Conservation (phyloP, 2,113 vertebrate genomes). For the Pelodiscus sinensis region DNA sequence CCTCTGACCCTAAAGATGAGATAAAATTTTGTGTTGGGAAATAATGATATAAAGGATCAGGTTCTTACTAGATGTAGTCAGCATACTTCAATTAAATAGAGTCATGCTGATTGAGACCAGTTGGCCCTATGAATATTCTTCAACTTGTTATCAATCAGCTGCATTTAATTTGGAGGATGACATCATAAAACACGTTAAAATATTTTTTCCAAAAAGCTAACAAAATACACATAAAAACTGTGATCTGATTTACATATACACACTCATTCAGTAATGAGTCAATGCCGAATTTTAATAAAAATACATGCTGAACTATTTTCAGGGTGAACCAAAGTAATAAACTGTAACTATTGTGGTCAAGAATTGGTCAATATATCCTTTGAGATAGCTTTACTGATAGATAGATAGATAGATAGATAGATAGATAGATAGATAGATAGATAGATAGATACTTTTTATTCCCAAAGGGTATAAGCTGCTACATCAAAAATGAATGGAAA, state of each 20-base stretch:
- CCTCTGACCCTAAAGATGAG: not conserved
- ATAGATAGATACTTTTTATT: not conserved
- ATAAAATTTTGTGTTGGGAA: accelerated
- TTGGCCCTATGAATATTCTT: not conserved
- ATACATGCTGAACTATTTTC: conserved; percentile 56
- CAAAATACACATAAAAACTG: not conserved
- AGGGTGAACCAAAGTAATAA: conserved; percentile 56
- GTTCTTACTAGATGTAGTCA: not conserved
- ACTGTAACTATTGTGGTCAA: conserved; percentile 58
- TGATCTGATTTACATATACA: not conserved
- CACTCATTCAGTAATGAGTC: conserved; percentile 22
- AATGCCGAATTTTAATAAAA: conserved; percentile 50
- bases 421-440: too few species aligned
- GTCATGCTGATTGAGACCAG: accelerated
- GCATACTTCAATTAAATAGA: not conserved
- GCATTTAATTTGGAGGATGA: not conserved
- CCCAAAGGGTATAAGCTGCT: not conserved
- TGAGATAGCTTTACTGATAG: conserved; percentile 2
- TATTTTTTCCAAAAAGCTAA: not conserved
- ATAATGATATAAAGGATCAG: not conserved
- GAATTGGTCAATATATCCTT: conserved; percentile 52
- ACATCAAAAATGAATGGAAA: not conserved
- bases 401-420: too few species aligned
- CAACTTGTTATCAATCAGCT: not conserved
- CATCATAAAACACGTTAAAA: not conserved